Evolutionary conservation across 2,888 invertebrate genomes (phyloP), one percentile per base, ranked within the genome.

Genomic region (Tenthredo distinguenda): DNA sequence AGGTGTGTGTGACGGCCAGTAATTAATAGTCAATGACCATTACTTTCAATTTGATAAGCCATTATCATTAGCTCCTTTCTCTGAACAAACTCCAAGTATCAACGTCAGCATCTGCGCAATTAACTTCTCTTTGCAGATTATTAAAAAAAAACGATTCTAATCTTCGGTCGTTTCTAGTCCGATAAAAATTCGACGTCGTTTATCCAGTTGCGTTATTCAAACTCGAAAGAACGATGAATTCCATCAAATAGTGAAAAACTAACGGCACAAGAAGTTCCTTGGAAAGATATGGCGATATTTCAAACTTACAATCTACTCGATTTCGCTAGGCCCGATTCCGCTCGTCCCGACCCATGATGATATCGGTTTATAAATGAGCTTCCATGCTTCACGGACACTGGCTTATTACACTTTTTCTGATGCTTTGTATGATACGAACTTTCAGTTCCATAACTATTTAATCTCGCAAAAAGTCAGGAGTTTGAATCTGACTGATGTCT

Each of bases 311-410:
- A 72, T 76, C 76, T 76, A 76, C 43, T 15, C 47, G 7, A 76
- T 76, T 47, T 47, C 5, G n/a, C 76, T 76, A 21, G 26, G 21
- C 47, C 47, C 21, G 43, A 43, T 47, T 47, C 9, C n/a, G 5
- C 15, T 47, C 18, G 21, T 47, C 21, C 47, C 72, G 12, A 37
- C 37, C 37, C 72, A 40, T 21, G 72, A 40, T 72, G 72, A 18
- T 72, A 72, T 40, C 72, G 40, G 7, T 76, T 47, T 76, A 47
- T 43, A 43, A 47, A 76, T 43, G 47, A 76, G 47, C 76, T 76
- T 47, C 47, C 76, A 76, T 76, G 47, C 76, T 76, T 76, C 47
- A 26, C 26, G 76, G n/a, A 47, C 21, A 21, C 15, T 47, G 37
- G 26, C n/a, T 76, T 76, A 26, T 47, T 21, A 40, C 21, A 43